These are phyloP conservation scores for Trachelipus rathkii DNA, from an alignment of 1,140 invertebrate genomes.

Conservation along the genomic window DNA sequence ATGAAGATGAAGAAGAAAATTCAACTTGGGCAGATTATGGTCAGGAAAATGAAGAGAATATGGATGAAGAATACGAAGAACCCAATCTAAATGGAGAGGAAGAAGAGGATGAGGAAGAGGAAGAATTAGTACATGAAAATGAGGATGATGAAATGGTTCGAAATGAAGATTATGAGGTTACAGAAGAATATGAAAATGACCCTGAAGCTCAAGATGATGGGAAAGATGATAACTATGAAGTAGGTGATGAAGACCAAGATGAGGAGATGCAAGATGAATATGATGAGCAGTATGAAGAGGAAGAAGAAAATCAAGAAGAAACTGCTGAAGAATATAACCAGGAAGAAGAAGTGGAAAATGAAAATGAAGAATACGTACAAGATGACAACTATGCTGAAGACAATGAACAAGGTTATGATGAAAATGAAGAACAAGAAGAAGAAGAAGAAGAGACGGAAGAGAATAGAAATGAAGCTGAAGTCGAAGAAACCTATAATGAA, in stretches of 20 bases:
- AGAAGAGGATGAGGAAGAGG: constrained; percentile 29
- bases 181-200: constrained; percentile 16
- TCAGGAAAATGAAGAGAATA: constrained; percentile 40
- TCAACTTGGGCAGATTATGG: neutral
- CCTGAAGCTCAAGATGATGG: neutral
- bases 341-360: neutral
- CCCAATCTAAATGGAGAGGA: constrained; percentile 30
- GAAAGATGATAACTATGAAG: neutral
- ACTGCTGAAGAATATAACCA: neutral
- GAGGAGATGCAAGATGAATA: neutral
- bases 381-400: neutral
- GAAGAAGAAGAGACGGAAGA: neutral
- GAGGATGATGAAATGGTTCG: neutral
- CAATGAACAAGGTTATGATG: neutral
- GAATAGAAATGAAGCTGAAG: neutral
- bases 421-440: constrained; percentile 16
- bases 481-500: neutral
- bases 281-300: neutral
- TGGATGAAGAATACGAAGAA: too few species aligned
- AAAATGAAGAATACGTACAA: neutral
- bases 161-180: neutral
- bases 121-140: constrained; percentile 20
- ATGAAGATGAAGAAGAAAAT: neutral
- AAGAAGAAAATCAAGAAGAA: neutral
- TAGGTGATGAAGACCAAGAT: neutral